Evolutionary conservation across 2,113 vertebrate species (phyloP), one percentile per base, ranked within the genome.

Genomic region (Astur gentilis): DNA sequence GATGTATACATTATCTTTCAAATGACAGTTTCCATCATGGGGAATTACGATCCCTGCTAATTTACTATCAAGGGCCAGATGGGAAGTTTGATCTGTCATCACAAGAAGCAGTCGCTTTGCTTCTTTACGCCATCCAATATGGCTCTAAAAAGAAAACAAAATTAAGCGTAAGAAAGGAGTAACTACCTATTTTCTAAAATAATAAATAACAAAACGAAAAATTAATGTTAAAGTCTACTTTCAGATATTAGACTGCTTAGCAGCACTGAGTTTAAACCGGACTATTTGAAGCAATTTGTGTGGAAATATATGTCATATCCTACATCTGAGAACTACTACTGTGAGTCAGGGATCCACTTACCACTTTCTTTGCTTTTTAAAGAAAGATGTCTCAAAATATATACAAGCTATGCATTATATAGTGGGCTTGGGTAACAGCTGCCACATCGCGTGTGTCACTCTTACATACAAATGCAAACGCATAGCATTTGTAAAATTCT

Each of bases 81-180:
- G 99, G 92, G 99, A 99, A 11, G 99, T 99, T 97, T 99, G 99
- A 97, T 99, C 99, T 7, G 99, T 99, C 99, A 99, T 99, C 93
- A 99, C 97, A 76, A 99, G 98, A 91, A 99, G 98, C 62, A 99
- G 98, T 75, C 98, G 98, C 84, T 99, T 99, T 58, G 99, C 99
- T 97, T 99, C 99, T 40, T 98, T 98, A 45, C 99, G 97, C 99
- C 99, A 99, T 67, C 99, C 99, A 92, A 99, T 98, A 26, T 99
- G 98, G 94, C 95, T 98, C 99, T 99, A 94, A 83, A 94, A 70
- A 71, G 87, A 93, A 96, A 96, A 95, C 61, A 97, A 94, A 97
- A 83, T 73, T 19, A 78, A 45, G 11, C 16, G 54, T 70, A 83
- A 88, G 47, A 77, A 93, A 87, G 49, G 6, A 52, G 10, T 13